A percentile compares a stretch with the other conserved stretches of the same genome.
Conservation (phyloP, 2,113 vertebrate genomes). For the Psilopsiagon aymara region DNA sequence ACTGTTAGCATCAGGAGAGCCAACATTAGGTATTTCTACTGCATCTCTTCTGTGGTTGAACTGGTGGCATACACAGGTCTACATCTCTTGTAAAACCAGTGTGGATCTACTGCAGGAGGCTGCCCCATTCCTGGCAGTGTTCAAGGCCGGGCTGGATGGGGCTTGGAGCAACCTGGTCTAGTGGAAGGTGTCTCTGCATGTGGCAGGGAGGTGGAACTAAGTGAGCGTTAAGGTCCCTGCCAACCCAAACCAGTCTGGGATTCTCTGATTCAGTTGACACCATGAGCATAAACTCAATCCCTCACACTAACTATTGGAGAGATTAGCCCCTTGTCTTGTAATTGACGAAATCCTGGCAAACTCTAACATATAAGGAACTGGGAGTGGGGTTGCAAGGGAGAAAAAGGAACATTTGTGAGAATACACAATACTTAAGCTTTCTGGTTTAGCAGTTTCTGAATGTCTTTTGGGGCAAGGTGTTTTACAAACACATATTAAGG, state of each 20-base stretch:
- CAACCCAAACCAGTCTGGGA: neutral
- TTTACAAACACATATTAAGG: neutral
- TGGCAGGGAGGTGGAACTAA: neutral
- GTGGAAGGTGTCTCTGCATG: neutral
- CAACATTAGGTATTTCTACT: neutral
- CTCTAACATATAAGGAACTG: neutral
- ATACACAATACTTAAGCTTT: neutral
- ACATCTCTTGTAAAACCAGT: neutral
- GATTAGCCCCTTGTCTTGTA: neutral
- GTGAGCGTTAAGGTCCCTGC: neutral
- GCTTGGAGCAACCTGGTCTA: neutral
- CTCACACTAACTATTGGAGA: neutral
- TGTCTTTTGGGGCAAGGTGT: neutral
- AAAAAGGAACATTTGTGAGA: neutral
- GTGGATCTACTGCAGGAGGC: neutral
- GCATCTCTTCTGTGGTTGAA: neutral
- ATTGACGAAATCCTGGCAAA: neutral
- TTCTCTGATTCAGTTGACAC: neutral
- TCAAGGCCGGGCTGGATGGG: neutral
- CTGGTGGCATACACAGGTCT: neutral
- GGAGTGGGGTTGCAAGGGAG: neutral
- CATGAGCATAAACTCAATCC: neutral
- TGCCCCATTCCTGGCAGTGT: neutral
- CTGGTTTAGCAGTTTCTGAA: neutral
- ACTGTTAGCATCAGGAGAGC: neutral